Percentiles rank a stretch among this genome's conserved stretches.
Evolutionary conservation across 1,140 invertebrate genomes (phyloP).

Genomic region (Heliconius nattereri): DNA sequence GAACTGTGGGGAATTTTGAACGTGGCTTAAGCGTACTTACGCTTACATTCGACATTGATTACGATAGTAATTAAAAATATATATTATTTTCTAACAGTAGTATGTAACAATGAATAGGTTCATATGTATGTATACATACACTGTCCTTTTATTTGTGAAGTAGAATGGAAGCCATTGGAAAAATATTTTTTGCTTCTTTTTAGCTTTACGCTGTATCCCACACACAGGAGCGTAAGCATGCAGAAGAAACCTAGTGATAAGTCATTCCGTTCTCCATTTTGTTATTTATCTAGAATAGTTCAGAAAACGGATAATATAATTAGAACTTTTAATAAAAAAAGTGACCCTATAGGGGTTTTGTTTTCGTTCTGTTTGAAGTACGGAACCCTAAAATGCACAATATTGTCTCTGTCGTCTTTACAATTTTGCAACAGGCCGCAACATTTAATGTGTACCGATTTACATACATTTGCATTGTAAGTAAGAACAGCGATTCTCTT

Average conservation of each 20-base stretch:
- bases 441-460: conserved; percentile 27
- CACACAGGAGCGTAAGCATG: too few relatives aligned
- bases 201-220: neutral
- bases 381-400: neutral
- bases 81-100: neutral
- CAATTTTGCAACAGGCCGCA: conserved; percentile 30
- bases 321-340: neutral
- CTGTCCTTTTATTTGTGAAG: neutral
- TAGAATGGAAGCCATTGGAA: neutral
- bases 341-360: neutral
- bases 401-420: conserved; percentile 10
- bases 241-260: too few relatives aligned
- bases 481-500: conserved; percentile 31
- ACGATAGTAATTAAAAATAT: neutral
- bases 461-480: conserved; percentile 40
- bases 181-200: neutral
- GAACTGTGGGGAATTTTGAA: conserved; percentile 30
- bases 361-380: too few relatives aligned
- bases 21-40: conserved; percentile 22
- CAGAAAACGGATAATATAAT: too few relatives aligned
- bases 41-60: neutral
- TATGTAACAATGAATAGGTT: neutral
- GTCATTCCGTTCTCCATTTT: too few relatives aligned
- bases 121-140: neutral
- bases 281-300: too few relatives aligned